Percentiles rank a stretch among this genome's conserved stretches.
These are phyloP conservation scores for Peribatodes rhomboidaria DNA, from an alignment of 2,888 invertebrate species.

Conservation along the genomic window DNA sequence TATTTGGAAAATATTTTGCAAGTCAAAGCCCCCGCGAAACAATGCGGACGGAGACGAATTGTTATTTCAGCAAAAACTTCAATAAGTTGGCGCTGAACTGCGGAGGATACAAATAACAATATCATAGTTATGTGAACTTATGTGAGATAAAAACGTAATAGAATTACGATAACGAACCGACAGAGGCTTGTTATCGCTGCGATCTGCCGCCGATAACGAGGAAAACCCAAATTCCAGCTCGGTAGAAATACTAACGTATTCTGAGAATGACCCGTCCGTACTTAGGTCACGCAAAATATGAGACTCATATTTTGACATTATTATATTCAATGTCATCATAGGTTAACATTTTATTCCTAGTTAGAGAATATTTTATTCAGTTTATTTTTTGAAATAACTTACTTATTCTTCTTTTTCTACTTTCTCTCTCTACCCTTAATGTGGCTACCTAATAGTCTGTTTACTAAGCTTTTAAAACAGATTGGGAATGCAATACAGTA, in stretches of 20 bases:
- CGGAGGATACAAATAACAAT: conserved; percentile 21
- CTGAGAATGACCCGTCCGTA: conserved; percentile 3
- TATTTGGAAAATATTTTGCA: conserved; percentile 17
- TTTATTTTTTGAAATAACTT: conserved; percentile 1
- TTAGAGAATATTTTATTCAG: conserved; percentile 1
- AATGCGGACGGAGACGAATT: conserved; percentile 11
- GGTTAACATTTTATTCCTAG: too few species aligned
- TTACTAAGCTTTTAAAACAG: neutral
- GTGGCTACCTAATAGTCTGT: too few species aligned
- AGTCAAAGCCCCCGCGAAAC: conserved; percentile 25
- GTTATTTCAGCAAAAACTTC: conserved; percentile 15
- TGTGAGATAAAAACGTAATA: conserved; percentile 25
- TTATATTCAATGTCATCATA: neutral
- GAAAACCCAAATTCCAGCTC: conserved; percentile 19
- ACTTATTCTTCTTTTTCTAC: neutral
- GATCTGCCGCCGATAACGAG: conserved; percentile 14
- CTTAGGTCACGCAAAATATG: neutral
- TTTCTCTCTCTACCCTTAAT: too few species aligned
- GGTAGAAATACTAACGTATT: conserved; percentile 11
- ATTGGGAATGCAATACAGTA: conserved; percentile 23
- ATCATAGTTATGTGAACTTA: conserved; percentile 21
- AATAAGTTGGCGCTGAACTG: conserved; percentile 4
- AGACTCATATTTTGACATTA: conserved; percentile 1
- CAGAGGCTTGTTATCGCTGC: conserved; percentile 15
- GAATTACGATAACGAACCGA: conserved; percentile 31